Conservation (phyloP, 1,140 invertebrate genomes). For the Ctenoplectra terminalis region DNA sequence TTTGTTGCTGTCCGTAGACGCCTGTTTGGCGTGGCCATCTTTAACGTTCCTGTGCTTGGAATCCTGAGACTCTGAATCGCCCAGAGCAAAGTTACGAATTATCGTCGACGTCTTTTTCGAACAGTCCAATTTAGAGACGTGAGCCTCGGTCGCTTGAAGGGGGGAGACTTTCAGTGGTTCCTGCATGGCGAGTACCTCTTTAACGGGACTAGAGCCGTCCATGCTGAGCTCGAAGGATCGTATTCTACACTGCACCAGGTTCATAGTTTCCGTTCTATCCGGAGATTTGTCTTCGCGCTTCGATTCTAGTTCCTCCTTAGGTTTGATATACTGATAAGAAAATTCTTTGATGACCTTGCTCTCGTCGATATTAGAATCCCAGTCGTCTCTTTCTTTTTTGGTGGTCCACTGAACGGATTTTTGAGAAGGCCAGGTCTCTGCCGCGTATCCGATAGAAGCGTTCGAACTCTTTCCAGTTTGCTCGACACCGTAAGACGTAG, state of each 20-base stretch:
- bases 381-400: conserved; percentile 70
- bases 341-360: conserved; percentile 81
- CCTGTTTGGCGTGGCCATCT: conserved; percentile 49
- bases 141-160: conserved; percentile 81
- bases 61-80: conserved; percentile 41
- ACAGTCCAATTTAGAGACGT: conserved; percentile 78
- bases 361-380: conserved; percentile 80
- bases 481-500: conserved; percentile 58
- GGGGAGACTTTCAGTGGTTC: conserved; percentile 81
- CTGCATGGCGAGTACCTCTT: conserved; percentile 77
- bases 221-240: conserved; percentile 80
- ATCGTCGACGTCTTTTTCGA: conserved; percentile 55
- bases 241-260: conserved; percentile 84
- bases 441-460: conserved; percentile 60
- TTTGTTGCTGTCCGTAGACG: conserved; percentile 75
- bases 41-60: conserved; percentile 24
- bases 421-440: conserved; percentile 66
- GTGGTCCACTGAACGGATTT: conserved; percentile 79
- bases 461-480: conserved; percentile 52
- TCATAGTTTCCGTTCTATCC: conserved; percentile 62
- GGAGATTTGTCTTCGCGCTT: conserved; percentile 3
- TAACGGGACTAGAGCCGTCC: conserved; percentile 62
- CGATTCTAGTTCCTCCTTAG: conserved; percentile 66
- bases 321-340: conserved; percentile 82
- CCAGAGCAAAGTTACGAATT: conserved; percentile 69